phyloP scores from a whole-genome alignment of 2,888 invertebrate genomes.

The Hypercompe scribonia region DNA sequence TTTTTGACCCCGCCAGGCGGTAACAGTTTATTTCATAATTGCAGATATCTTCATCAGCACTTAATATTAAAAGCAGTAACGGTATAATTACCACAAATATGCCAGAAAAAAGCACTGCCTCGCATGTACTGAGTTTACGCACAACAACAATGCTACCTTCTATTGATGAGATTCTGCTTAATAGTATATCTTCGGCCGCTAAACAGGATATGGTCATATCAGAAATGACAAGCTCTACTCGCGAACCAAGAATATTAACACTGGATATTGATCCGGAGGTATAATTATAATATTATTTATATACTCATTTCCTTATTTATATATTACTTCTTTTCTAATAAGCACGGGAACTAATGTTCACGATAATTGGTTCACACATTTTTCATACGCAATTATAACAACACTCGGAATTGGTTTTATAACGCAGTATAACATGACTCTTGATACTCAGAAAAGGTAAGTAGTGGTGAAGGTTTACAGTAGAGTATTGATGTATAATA shows the following conservation, averaged over 20 bases:
- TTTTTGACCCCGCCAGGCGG: conserved; percentile 67
- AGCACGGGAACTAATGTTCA: conserved; percentile 44
- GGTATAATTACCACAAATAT: conserved; percentile 81
- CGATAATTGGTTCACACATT: conserved; percentile 43
- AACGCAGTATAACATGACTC: conserved; percentile 36
- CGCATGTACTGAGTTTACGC: conserved; percentile 86
- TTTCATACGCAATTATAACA: conserved; percentile 46
- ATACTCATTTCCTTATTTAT: conserved; percentile 58
- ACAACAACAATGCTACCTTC: conserved; percentile 87
- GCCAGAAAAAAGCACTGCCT: conserved; percentile 85
- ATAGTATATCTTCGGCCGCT: conserved; percentile 87
- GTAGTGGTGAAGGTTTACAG: conserved; percentile 73
- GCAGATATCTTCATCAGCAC: conserved; percentile 84
- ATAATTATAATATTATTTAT: conserved; percentile 75
- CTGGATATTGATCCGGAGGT: conserved; percentile 88
- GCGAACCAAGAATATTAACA: conserved; percentile 86
- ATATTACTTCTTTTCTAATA: conserved; percentile 49
- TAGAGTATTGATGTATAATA: conserved; percentile 23
- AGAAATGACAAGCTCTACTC: conserved; percentile 83
- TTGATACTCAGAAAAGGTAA: conserved; percentile 62
- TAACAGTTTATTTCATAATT: conserved; percentile 84
- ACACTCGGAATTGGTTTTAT: conserved; percentile 48
- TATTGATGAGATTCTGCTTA: conserved; percentile 88
- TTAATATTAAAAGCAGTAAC: conserved; percentile 84
- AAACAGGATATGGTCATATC: conserved; percentile 87